phyloP scores from a whole-genome alignment of 2,888 invertebrate species.

The Willowsia nigromaculata region DNA sequence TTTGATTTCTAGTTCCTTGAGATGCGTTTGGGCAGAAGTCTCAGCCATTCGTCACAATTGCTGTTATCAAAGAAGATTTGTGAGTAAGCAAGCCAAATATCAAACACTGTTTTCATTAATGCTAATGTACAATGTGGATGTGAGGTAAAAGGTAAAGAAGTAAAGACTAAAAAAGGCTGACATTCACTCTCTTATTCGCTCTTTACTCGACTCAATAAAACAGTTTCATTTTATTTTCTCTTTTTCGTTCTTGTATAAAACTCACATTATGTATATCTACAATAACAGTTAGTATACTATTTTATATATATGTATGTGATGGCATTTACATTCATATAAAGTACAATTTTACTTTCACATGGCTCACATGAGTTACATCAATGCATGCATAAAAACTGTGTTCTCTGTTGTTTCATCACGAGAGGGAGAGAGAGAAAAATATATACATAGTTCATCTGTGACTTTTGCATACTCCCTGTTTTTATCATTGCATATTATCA shows the following conservation, averaged over 20 bases:
- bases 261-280: slow-evolving; percentile 51
- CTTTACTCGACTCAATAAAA: background rate
- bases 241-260: background rate
- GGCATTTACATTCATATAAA: slow-evolving; percentile 53
- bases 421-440: background rate
- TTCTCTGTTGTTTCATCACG: background rate
- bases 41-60: too few species aligned
- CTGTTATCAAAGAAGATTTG: too few species aligned
- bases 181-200: background rate
- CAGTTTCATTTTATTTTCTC: background rate
- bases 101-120: background rate
- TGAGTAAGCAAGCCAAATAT: too few species aligned
- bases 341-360: slow-evolving; percentile 23
- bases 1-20: too few species aligned
- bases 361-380: slow-evolving; percentile 56
- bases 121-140: background rate
- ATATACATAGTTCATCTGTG: slow-evolving; percentile 55
- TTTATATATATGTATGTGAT: slow-evolving; percentile 55
- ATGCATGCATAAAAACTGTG: slow-evolving; percentile 55
- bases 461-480: slow-evolving; percentile 2
- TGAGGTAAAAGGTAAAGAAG: background rate
- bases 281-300: slow-evolving; percentile 8
- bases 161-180: background rate
- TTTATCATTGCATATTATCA: slow-evolving; percentile 39
- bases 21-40: too few species aligned